Conservation (phyloP, 2,888 invertebrate genomes). For the Nomada ferruginata region DNA sequence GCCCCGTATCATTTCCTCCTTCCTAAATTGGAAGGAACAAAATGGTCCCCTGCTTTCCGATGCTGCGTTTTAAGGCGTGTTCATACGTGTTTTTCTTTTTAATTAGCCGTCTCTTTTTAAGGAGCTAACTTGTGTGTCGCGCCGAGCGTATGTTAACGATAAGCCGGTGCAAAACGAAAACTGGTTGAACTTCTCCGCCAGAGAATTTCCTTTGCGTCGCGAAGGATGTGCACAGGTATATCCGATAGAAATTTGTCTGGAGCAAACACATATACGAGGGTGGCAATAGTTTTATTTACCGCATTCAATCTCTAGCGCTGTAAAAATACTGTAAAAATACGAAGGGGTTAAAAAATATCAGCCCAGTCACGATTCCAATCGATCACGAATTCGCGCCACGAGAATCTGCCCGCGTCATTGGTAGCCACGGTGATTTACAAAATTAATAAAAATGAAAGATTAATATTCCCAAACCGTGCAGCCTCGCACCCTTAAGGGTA, state of each 20-base stretch:
- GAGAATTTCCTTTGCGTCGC: neutral
- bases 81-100: constrained; percentile 38
- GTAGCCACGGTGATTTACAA: constrained; percentile 9
- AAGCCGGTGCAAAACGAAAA: neutral
- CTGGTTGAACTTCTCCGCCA: neutral
- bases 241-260: neutral
- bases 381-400: constrained; percentile 24
- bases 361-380: neutral
- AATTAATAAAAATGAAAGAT: constrained; percentile 1
- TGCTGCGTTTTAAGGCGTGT: constrained; percentile 12
- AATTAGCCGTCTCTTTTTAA: constrained; percentile 50
- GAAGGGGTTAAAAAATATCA: constrained; percentile 8
- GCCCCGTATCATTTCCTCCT: constrained; percentile 65
- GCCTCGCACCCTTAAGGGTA: neutral
- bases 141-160: neutral
- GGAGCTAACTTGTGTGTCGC: constrained; percentile 3
- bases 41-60: constrained; percentile 62
- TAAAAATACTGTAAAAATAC: neutral
- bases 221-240: no score
- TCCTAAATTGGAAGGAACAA: constrained; percentile 74
- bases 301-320: neutral
- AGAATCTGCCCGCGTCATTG: constrained; percentile 30
- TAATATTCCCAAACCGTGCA: neutral
- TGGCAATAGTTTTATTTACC: constrained; percentile 3
- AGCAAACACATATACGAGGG: neutral